Percentiles rank a stretch among this genome's conserved stretches.
These are phyloP conservation scores for Excalfactoria chinensis DNA, from an alignment of 2,113 vertebrate species.

Conservation along the genomic window DNA sequence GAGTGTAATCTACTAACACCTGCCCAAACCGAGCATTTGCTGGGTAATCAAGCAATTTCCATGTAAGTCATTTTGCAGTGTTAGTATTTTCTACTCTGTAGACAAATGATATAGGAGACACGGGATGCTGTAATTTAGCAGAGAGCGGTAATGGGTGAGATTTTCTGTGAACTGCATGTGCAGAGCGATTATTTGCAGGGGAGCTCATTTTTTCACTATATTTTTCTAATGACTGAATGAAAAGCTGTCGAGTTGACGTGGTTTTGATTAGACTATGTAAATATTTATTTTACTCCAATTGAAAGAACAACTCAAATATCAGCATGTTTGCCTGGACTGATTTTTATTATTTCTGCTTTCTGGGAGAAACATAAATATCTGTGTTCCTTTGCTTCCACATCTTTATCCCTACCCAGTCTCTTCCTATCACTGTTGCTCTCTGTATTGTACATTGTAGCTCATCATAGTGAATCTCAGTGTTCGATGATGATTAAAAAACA, in stretches of 20 bases:
- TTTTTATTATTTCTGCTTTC: background rate
- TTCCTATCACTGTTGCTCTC: background rate
- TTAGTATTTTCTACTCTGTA: background rate
- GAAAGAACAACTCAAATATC: background rate
- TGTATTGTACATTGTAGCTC: background rate
- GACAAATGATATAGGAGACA: background rate
- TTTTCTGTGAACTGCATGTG: background rate
- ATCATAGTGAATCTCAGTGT: background rate
- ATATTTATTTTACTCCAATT: slow-evolving; percentile 6
- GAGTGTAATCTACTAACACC: background rate
- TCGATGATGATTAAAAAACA: background rate
- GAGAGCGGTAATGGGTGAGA: background rate
- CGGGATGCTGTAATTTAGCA: background rate
- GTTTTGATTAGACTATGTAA: background rate
- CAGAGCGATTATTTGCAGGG: background rate
- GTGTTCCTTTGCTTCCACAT: background rate
- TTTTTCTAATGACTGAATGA: background rate
- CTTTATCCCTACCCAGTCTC: background rate
- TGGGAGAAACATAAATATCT: background rate
- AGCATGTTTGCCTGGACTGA: background rate
- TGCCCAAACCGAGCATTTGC: background rate
- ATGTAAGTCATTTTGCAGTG: background rate
- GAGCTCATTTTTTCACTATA: background rate
- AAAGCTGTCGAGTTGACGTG: background rate
- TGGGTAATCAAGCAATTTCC: slow-evolving; percentile 1